Evolutionary conservation across 2,888 invertebrate species (phyloP).

Genomic region (Spisula solida): DNA sequence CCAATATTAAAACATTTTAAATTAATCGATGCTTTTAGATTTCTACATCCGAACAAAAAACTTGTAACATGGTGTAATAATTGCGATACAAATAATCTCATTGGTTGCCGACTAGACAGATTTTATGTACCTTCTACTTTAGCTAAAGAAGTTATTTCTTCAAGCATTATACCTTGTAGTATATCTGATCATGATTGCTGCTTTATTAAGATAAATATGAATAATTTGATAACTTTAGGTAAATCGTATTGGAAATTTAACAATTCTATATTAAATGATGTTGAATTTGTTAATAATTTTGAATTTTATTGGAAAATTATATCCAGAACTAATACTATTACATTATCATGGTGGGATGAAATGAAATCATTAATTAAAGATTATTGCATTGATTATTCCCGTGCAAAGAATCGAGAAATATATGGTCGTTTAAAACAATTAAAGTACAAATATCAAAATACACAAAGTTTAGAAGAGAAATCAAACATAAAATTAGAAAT

Average conservation of each 20-base stretch:
- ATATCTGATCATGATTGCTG: conserved; percentile 55
- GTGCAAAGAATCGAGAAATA: conserved; percentile 22
- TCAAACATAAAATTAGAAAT: conserved; percentile 25
- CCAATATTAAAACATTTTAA: background rate
- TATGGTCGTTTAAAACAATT: conserved; percentile 24
- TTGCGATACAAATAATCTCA: background rate
- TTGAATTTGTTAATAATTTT: conserved; percentile 35
- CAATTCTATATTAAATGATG: conserved; percentile 43
- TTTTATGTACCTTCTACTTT: conserved; percentile 7
- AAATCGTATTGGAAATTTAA: conserved; percentile 59
- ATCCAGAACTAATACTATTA: conserved; percentile 22
- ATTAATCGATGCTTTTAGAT: background rate
- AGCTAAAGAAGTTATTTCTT: background rate
- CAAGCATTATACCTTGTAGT: conserved; percentile 17
- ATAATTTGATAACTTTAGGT: conserved; percentile 29
- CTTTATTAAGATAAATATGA: conserved; percentile 29
- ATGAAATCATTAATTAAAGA: conserved; percentile 42
- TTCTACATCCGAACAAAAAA: conserved; percentile 1
- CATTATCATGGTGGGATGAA: conserved; percentile 45
- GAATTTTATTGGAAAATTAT: conserved; percentile 49
- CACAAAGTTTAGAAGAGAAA: background rate
- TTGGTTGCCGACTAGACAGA: conserved; percentile 35
- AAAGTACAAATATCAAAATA: conserved; percentile 30
- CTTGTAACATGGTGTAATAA: background rate
- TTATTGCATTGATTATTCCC: conserved; percentile 40